Evolutionary conservation across 2,797 vertebrate species (phyloP), one percentile per base, ranked within the genome.

Genomic region (Parauchenoglanis ngamensis): DNA sequence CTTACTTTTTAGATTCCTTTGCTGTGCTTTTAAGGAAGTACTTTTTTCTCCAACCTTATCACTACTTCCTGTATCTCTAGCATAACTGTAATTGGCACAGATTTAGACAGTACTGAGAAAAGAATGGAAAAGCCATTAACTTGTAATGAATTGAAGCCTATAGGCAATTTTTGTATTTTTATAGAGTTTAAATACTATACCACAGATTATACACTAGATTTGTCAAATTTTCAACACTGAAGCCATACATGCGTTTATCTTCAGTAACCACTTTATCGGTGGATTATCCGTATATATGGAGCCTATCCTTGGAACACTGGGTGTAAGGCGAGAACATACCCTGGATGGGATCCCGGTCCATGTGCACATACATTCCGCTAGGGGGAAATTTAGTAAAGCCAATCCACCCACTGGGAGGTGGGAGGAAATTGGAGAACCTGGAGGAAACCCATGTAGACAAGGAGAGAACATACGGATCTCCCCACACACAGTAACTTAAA

Each of bases 351-450:
- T 4, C 3, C 31, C 31, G 13, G 52, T 56, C 23, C 19, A 13
- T 35, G 28, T 40, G 54, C 28, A 57, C 35, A 57, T 52, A 78
- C 17, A 31, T 10, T 59, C 8, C 6, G 19, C 40, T 67, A 31
- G 11, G n/a, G 40, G n/a, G 15, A 52, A 67, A 67, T 52, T 49
- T 52, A 12, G 19, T 67, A n/a, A 83, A 83, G 8, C 8, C n/a
- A 54, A 12, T 52, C 12, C 80, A 31, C 63, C 21, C 67, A 5
- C 46, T 8, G 10, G 61, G 63, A 67, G n/a, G 63, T 83, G 49
- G 63, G 80, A 67, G 63, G 80, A 83, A 83, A 83, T 67, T n/a
- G 1, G n/a, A 67, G n/a, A 82, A 68, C 4, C 8, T 35, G 76
- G 54, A 78, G 17, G 7, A 35, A 57, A 56, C 80, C 8, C 10